Evolutionary conservation across 1,140 invertebrate genomes (phyloP).

Genomic region (Periplaneta americana): DNA sequence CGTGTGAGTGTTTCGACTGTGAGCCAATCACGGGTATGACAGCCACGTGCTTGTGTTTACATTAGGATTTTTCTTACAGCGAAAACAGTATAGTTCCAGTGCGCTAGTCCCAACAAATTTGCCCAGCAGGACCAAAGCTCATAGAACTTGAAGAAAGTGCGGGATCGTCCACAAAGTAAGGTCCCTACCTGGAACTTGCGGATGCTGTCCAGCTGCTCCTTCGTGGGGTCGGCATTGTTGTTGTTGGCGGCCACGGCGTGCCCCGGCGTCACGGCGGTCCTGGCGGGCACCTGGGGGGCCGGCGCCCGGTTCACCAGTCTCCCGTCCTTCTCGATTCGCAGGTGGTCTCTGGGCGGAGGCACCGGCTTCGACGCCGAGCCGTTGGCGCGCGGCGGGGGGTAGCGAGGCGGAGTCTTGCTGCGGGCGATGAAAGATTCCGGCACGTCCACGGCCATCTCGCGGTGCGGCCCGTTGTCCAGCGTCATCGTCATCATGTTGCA

Average conservation of each 20-base stretch:
- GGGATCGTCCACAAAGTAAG: too few relatives aligned
- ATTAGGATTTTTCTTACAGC: too few relatives aligned
- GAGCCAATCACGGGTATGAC: too few relatives aligned
- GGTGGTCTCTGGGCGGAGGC: slow-evolving; percentile 67
- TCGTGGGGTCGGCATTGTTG: slow-evolving; percentile 52
- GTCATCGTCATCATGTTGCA: slow-evolving; percentile 56
- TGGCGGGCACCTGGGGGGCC: slow-evolving; percentile 57
- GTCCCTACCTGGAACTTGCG: slow-evolving; percentile 78
- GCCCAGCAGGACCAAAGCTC: too few relatives aligned
- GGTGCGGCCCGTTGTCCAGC: slow-evolving; percentile 67
- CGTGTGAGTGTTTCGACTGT: too few relatives aligned
- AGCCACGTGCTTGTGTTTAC: too few relatives aligned
- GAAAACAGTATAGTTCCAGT: too few relatives aligned
- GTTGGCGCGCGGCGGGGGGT: slow-evolving; percentile 60
- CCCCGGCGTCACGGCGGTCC: slow-evolving; percentile 45
- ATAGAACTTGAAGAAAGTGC: too few relatives aligned
- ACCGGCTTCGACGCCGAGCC: slow-evolving; percentile 49
- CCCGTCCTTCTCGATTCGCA: slow-evolving; percentile 53
- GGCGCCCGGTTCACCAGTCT: slow-evolving; percentile 56
- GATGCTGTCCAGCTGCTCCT: slow-evolving; percentile 84
- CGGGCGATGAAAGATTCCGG: slow-evolving; percentile 90
- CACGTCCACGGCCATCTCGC: slow-evolving; percentile 97
- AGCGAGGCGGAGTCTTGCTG: slow-evolving; percentile 87
- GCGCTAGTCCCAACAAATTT: too few relatives aligned
- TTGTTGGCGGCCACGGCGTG: slow-evolving; percentile 35